phyloP scores from a whole-genome alignment of 2,797 vertebrate genomes.

The Sciurus vulgaris region DNA sequence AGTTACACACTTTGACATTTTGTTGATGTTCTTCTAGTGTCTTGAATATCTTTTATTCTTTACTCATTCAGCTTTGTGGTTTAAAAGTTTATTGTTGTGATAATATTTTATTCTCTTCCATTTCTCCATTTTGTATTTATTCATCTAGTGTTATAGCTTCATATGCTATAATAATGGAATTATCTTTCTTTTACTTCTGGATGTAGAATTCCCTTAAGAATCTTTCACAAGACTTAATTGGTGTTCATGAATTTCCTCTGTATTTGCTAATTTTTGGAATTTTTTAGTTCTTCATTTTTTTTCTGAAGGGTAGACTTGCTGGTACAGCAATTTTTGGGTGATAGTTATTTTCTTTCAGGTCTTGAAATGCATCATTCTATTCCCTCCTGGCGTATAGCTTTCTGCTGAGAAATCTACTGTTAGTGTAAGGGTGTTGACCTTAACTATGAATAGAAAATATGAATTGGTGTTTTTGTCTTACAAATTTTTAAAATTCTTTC shows the following conservation, averaged over 20 bases:
- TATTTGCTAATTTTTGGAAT: neutral
- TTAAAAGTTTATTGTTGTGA: neutral
- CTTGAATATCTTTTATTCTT: neutral
- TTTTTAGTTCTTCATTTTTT: too few species aligned
- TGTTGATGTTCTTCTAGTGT: neutral
- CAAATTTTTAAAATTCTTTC: too few species aligned
- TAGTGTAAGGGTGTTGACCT: neutral
- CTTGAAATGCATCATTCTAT: neutral
- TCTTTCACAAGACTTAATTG: neutral
- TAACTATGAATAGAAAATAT: neutral
- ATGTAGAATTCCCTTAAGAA: too few species aligned
- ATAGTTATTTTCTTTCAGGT: neutral
- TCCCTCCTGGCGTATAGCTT: neutral
- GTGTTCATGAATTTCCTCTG: too few species aligned
- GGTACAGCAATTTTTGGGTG: neutral
- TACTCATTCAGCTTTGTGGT: neutral
- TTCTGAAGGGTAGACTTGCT: neutral
- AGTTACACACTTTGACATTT: neutral
- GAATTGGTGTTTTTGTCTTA: neutral
- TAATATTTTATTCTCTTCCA: neutral
- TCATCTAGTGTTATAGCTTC: neutral
- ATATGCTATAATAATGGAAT: neutral
- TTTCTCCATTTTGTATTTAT: neutral
- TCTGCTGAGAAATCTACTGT: too few species aligned
- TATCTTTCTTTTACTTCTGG: neutral